Evolutionary conservation across 2,113 vertebrate species (phyloP).

Genomic region (Hypanus sabinus): DNA sequence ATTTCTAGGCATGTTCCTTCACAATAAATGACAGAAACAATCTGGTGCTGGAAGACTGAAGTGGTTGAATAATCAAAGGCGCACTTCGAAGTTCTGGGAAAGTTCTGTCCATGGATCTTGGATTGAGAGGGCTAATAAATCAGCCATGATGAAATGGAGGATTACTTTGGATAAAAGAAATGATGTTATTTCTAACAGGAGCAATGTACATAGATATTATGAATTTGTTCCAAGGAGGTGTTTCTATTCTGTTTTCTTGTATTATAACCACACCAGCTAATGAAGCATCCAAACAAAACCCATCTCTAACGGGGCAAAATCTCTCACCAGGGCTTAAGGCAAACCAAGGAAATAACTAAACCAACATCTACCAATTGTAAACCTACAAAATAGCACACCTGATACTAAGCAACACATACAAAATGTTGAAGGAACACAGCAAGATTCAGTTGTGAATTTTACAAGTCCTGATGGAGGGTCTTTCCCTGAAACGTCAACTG

Average conservation of each 20-base stretch:
- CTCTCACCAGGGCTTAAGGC: not conserved
- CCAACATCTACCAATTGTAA: not conserved
- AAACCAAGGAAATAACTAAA: not conserved
- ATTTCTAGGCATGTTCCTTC: not conserved
- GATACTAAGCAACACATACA: not conserved
- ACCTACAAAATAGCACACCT: not conserved
- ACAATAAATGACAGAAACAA: not conserved
- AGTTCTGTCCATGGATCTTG: too few relatives aligned
- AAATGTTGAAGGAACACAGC: too few relatives aligned
- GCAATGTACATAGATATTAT: too few relatives aligned
- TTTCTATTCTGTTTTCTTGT: too few relatives aligned
- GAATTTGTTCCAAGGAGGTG: too few relatives aligned
- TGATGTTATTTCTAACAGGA: too few relatives aligned
- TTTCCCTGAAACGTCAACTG: too few relatives aligned
- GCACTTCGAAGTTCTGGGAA: not conserved
- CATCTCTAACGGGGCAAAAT: not conserved
- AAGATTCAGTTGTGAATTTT: too few relatives aligned
- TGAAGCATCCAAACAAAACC: not conserved
- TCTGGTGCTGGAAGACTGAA: not conserved
- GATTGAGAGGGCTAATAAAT: too few relatives aligned
- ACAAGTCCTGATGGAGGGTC: too few relatives aligned
- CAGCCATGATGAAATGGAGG: too few relatives aligned
- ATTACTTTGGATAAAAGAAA: too few relatives aligned
- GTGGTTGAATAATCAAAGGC: not conserved
- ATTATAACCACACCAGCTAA: not conserved